Base-by-base conservation (phyloP, 2,797 vertebrate species). In the Acomys russatus region DNA sequence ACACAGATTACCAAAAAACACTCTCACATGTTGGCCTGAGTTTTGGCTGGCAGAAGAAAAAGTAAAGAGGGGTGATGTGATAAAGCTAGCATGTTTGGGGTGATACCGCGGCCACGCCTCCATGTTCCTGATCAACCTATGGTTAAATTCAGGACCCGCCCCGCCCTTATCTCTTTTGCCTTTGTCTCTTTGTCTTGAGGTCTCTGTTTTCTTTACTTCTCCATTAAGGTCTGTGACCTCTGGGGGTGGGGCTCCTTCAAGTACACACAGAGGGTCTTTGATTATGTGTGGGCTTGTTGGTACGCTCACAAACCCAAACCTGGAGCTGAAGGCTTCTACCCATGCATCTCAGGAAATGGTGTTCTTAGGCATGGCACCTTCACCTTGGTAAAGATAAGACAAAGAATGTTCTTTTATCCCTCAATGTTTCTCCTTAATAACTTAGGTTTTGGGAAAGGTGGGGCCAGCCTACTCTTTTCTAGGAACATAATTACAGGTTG, bases 21-120 rank as follows among this genome's bases (percentile, higher is more conserved):
- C 82, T 22, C 68, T 54, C 74, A 44, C 35, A 30, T 12, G 51
- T 71, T 70, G 82, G 89, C 76, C 66, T 2, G 25, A 78, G 66
- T 92, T 85, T 89, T 63, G 83, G 30, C 86, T 91, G 71, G 74
- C 90, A 94, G 78, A 71, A 94, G 90, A 51, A 68, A 86, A 84
- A 78, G 38, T 33, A 89, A 54, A 92, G 95, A 30, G 78, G 74
- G 84, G 25, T 66, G 28, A 30, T 38, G 20, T 3, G 80, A 90
- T 88, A 93, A 94, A 66, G 38, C 7, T 1, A 68, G 86, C 74
- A 84, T 90, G 80, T 83, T 30, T 6, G 17, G 80, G n/a, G 49
- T 63, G 77, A 77, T 44, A 38, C 49, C 2, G 70, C 4, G 33
- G 71, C 30, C 54, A 79, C 44, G 71, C 33, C 59, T 96, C 44